Percentiles rank a stretch among this genome's conserved stretches.
Conservation (phyloP, 1,140 invertebrate species). For the Chionoecetes opilio region DNA sequence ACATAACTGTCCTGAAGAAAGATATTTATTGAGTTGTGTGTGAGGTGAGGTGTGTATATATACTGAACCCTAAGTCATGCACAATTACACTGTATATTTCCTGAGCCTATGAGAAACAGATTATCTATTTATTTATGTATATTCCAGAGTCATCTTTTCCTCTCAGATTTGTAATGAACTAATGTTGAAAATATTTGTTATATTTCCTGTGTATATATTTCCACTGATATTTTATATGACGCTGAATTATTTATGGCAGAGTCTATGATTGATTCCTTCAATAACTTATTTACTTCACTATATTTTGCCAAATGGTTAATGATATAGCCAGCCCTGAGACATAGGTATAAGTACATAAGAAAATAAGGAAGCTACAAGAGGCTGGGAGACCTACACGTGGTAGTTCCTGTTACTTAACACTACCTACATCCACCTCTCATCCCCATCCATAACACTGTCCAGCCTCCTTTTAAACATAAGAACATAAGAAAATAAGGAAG, state of each 20-base stretch:
- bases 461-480: too few species aligned
- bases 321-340: too few species aligned
- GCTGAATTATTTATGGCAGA: neutral
- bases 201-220: slow-evolving; percentile 1
- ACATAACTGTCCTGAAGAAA: too few species aligned
- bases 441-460: too few species aligned
- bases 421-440: too few species aligned
- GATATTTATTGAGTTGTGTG: neutral
- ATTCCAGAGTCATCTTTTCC: neutral
- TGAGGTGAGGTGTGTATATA: slow-evolving; percentile 5
- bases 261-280: neutral
- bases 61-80: slow-evolving; percentile 59
- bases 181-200: neutral
- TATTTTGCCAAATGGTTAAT: too few species aligned
- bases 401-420: too few species aligned
- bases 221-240: neutral
- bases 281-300: too few species aligned
- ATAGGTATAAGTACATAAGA: too few species aligned
- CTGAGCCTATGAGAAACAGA: slow-evolving; percentile 31
- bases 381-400: too few species aligned
- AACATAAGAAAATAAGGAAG: too few species aligned
- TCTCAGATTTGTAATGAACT: neutral
- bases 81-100: slow-evolving; percentile 69
- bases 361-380: too few species aligned
- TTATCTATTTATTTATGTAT: neutral